Evolutionary conservation across 2,888 invertebrate species (phyloP), one percentile per base, ranked within the genome.

Genomic region (Sphaeridia pumilis): DNA sequence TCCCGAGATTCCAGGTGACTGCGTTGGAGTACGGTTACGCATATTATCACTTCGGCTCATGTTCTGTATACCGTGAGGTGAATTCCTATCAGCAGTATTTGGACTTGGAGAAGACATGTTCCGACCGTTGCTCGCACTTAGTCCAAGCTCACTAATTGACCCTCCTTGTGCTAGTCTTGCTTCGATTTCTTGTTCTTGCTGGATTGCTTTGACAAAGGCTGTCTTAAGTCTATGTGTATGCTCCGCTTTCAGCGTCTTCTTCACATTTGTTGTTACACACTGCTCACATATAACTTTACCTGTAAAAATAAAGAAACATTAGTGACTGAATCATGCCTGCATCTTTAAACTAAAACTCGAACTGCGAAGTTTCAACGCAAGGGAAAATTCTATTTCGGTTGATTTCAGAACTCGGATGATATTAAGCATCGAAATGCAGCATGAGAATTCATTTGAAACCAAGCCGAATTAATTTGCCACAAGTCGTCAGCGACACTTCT

Each of bases 111-210:
- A 62, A 10, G 61, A 63, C 2, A 56, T 58, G 43, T 57, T 60
- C 31, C 65, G 46, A 1, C 60, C 57, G 44, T 49, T 56, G 31
- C 47, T 59, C 21, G 53, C 50, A 35, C 36, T 50, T 35, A 52
- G 43, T 17, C 58, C 56, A 14, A 60, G 50, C 22, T 62, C 61
- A 57, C 45, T 59, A 3, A 65, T 49, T 7, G 65, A 62, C 12
- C 60, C 61, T 52, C 78, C 77, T 68, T 79, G 78, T 34, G 87
- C 86, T 67, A 90, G 75, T 64, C 88, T 80, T 67, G 89, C 86
- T 72, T 95, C 94, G 63, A 94, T 94, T 76, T 95, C 97, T 73
- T 97, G 95, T 71, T 95, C 95, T 73, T 93, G 93, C 70, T 95
- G 94, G 58, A 95, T 74, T 26, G 97, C 95, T 73, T 97, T 95